phyloP scores from a whole-genome alignment of 1,140 invertebrate genomes.

The Metopolophium dirhodum region DNA sequence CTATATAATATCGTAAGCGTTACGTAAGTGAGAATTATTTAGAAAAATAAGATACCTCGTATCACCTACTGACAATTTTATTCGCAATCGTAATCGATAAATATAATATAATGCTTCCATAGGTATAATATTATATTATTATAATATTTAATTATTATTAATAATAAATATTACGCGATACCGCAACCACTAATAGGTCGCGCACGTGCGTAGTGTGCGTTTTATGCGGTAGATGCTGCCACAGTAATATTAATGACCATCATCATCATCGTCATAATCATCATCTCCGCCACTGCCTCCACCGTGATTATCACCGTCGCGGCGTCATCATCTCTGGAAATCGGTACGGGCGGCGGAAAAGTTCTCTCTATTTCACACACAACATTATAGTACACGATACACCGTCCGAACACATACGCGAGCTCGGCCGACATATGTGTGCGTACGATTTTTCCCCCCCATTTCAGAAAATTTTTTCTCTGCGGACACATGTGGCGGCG shows the following conservation, averaged over 20 bases:
- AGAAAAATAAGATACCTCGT: background rate
- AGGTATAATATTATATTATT: too few species aligned
- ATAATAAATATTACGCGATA: too few species aligned
- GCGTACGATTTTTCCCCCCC: background rate
- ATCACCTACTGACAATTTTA: background rate
- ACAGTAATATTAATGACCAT: background rate
- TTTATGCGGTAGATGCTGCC: slow-evolving; percentile 30
- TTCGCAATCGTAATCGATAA: background rate
- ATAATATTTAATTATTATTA: too few species aligned
- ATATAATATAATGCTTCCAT: background rate
- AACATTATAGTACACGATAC: background rate
- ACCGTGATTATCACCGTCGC: background rate
- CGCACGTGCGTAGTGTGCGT: background rate
- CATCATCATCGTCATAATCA: background rate
- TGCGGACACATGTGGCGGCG: slow-evolving; percentile 27
- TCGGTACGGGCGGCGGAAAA: slow-evolving; percentile 16
- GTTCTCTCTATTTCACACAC: slow-evolving; percentile 44
- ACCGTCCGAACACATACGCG: background rate
- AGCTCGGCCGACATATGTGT: background rate
- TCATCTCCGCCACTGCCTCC: background rate
- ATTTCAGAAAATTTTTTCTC: slow-evolving; percentile 21
- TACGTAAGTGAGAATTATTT: background rate
- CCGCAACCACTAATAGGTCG: background rate
- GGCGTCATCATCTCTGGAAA: slow-evolving; percentile 14
- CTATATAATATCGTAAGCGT: background rate